A percentile compares a stretch with the other conserved stretches of the same genome.
Evolutionary conservation across 1,140 invertebrate genomes (phyloP).

Genomic region (Drosophila fuyamai): DNA sequence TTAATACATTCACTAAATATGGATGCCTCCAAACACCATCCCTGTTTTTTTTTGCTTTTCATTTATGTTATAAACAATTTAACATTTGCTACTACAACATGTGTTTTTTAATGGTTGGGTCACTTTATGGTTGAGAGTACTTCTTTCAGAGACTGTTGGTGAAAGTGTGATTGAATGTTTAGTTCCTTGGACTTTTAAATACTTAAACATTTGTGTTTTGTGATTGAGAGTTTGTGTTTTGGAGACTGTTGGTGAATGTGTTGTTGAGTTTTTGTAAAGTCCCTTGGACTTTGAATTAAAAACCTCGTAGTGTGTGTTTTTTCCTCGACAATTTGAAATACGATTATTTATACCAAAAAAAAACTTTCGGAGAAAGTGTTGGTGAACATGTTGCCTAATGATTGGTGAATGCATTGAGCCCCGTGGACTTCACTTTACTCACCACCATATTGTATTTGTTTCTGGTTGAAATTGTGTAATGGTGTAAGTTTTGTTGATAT

Average conservation of each 20-base stretch:
- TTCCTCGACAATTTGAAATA: not conserved
- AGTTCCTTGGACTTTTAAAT: not conserved
- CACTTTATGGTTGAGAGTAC: not conserved
- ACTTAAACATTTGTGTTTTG: not conserved
- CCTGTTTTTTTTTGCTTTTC: conserved; percentile 18
- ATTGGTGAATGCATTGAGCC: too few relatives aligned
- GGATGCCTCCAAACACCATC: conserved; percentile 22
- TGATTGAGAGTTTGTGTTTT: not conserved
- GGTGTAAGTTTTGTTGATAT: conserved; percentile 12
- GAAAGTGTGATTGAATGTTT: not conserved
- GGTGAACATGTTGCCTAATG: too few relatives aligned
- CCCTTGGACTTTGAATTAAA: not conserved
- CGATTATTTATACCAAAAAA: not conserved
- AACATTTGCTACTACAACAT: conserved; percentile 67
- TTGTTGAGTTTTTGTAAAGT: not conserved
- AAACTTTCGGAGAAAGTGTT: too few relatives aligned
- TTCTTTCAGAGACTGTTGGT: not conserved
- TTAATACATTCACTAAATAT: conserved; percentile 39
- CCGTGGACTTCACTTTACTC: not conserved
- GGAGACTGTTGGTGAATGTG: conserved; percentile 1
- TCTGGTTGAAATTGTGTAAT: not conserved
- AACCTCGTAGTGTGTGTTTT: not conserved
- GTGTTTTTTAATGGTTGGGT: conserved; percentile 18
- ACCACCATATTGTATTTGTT: not conserved
- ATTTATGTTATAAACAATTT: conserved; percentile 58